Conservation (phyloP, 2,888 invertebrate genomes). For the Eupeodes latifasciatus region DNA sequence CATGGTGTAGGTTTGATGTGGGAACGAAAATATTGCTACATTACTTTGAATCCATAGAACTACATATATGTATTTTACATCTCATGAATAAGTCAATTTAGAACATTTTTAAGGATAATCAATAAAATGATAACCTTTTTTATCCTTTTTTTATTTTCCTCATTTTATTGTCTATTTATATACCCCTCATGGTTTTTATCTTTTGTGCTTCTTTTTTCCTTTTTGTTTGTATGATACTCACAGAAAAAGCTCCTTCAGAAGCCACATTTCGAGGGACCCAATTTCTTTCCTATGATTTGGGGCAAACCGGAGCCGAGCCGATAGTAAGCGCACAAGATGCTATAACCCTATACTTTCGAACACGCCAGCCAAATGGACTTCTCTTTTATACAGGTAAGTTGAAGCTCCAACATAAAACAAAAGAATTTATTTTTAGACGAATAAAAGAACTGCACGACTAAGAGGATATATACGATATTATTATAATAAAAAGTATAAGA, state of each 20-base stretch:
- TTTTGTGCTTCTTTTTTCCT: constrained; percentile 22
- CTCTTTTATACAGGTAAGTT: constrained; percentile 94
- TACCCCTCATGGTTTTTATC: constrained; percentile 13
- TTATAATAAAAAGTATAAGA: constrained; percentile 19
- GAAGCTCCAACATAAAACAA: constrained; percentile 50
- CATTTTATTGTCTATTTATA: constrained; percentile 18
- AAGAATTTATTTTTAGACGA: constrained; percentile 59
- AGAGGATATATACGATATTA: constrained; percentile 39
- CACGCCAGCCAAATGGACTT: constrained; percentile 94
- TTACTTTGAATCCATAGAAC: background rate
- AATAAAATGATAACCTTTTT: constrained; percentile 56
- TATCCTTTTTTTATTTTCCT: constrained; percentile 9
- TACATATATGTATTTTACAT: constrained; percentile 33
- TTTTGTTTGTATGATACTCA: constrained; percentile 78
- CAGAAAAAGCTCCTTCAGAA: constrained; percentile 96
- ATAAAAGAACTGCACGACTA: constrained; percentile 78
- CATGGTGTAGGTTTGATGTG: background rate
- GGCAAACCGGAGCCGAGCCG: constrained; percentile 93
- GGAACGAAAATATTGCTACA: constrained; percentile 15
- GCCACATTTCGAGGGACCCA: constrained; percentile 96
- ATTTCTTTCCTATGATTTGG: constrained; percentile 95
- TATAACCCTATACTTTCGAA: constrained; percentile 96
- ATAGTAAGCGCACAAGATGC: constrained; percentile 96
- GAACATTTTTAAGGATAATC: constrained; percentile 42
- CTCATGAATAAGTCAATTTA: constrained; percentile 51